Evolutionary conservation across 1,140 invertebrate species (phyloP).

Genomic region (Mya arenaria): DNA sequence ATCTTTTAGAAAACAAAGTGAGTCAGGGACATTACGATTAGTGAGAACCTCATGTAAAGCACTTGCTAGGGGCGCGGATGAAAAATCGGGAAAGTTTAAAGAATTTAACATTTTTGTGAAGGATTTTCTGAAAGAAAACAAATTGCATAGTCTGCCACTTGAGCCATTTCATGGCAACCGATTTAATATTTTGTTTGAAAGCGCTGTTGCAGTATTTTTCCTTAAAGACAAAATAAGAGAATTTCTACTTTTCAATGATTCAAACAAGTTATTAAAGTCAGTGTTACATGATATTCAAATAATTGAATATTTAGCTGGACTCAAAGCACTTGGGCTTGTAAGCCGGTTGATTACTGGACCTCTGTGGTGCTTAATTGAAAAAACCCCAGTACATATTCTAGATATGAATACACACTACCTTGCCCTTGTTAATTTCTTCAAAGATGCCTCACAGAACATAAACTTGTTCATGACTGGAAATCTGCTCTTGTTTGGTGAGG

Average conservation of each 20-base stretch:
- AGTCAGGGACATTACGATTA: slow-evolving; percentile 43
- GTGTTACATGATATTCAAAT: slow-evolving; percentile 30
- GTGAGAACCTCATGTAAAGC: slow-evolving; percentile 41
- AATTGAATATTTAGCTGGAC: slow-evolving; percentile 12
- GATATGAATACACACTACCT: slow-evolving; percentile 56
- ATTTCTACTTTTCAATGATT: slow-evolving; percentile 4
- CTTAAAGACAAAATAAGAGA: slow-evolving; percentile 22
- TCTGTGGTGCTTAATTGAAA: slow-evolving; percentile 19
- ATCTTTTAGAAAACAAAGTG: slow-evolving; percentile 15
- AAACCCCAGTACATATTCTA: slow-evolving; percentile 28
- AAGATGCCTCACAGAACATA: slow-evolving; percentile 30
- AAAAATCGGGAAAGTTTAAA: slow-evolving; percentile 29
- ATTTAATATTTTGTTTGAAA: slow-evolving; percentile 36
- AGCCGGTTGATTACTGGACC: slow-evolving; percentile 7
- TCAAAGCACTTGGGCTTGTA: slow-evolving; percentile 27
- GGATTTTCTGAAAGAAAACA: slow-evolving; percentile 2
- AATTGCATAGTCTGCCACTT: slow-evolving; percentile 20
- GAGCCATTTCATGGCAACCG: slow-evolving; percentile 6
- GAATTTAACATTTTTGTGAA: slow-evolving; percentile 3
- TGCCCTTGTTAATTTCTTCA: slow-evolving; percentile 23
- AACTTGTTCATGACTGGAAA: slow-evolving; percentile 36
- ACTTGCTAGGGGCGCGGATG: slow-evolving; percentile 9
- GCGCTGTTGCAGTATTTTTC: slow-evolving; percentile 19
- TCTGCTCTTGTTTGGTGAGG: slow-evolving; percentile 5
- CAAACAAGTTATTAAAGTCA: slow-evolving; percentile 20